A percentile compares a stretch with the other conserved stretches of the same genome.
Evolutionary conservation across 2,888 invertebrate species (phyloP).

Genomic region (Erebia epiphron): DNA sequence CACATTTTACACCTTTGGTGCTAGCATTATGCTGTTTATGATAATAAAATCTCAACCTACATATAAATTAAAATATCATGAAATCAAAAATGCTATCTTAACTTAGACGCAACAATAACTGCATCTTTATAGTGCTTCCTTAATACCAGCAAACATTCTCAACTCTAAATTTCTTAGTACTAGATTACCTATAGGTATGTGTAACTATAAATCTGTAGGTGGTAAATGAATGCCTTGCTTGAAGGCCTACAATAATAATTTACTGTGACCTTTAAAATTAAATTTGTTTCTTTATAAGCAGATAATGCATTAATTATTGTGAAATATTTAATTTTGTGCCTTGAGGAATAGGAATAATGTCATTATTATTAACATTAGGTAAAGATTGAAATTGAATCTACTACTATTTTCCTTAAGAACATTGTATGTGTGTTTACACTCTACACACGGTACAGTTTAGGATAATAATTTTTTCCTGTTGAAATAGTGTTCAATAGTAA

Average conservation of each 20-base stretch:
- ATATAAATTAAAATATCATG: not conserved
- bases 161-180: not conserved
- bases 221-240: not conserved
- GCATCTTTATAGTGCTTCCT: no score
- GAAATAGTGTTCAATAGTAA: no score
- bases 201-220: not conserved
- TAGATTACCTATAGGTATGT: not conserved
- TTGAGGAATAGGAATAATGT: not conserved
- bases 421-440: no score
- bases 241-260: not conserved
- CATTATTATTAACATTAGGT: not conserved
- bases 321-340: not conserved
- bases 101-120: not conserved
- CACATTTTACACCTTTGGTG: not conserved
- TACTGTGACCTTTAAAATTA: no score
- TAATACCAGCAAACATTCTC: no score
- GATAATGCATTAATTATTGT: not conserved
- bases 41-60: slow-evolving; percentile 3
- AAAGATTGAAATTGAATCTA: no score
- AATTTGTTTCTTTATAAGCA: no score
- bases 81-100: slow-evolving; percentile 1
- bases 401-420: no score
- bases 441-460: no score
- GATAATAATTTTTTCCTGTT: no score
- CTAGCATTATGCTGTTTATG: not conserved